A percentile compares a stretch with the other conserved stretches of the same genome.
Evolutionary conservation across 2,113 vertebrate species (phyloP).

Genomic region (Grallaria varia): DNA sequence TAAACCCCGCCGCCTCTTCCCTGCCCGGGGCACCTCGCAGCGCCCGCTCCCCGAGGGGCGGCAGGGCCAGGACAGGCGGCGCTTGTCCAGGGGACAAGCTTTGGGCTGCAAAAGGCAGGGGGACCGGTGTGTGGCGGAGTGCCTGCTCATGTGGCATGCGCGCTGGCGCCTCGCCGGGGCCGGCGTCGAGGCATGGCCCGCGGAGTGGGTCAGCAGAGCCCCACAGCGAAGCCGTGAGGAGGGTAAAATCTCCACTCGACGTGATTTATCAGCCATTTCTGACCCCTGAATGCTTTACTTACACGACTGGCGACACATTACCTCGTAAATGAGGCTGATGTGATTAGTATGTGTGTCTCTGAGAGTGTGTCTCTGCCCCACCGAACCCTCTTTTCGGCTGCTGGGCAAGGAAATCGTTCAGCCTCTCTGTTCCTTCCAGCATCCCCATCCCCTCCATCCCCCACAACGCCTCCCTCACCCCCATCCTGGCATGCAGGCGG

Average conservation of each 20-base stretch:
- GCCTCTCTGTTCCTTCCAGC: neutral
- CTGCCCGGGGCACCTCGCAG: neutral
- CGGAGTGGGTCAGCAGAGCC: neutral
- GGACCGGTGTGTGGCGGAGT: fast-evolving
- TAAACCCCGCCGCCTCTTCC: neutral
- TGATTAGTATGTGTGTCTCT: neutral
- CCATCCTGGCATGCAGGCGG: neutral
- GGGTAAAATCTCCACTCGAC: neutral
- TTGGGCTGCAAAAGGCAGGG: neutral
- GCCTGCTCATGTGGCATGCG: neutral
- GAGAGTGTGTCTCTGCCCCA: neutral
- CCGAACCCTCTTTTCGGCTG: neutral
- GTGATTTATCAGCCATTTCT: slow-evolving; percentile 17
- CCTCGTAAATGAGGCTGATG: neutral
- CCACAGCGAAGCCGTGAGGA: neutral
- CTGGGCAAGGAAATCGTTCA: neutral
- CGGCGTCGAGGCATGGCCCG: neutral
- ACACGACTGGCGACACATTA: neutral
- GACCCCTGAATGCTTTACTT: slow-evolving; percentile 24
- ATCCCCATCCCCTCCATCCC: neutral
- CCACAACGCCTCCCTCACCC: neutral
- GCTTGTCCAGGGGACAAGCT: neutral
- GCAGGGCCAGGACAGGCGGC: neutral
- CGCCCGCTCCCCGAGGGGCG: neutral
- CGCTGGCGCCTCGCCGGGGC: neutral